A percentile compares a stretch with the other conserved stretches of the same genome.
phyloP scores from a whole-genome alignment of 2,888 invertebrate genomes.

The Caenorhabditis uteleia region DNA sequence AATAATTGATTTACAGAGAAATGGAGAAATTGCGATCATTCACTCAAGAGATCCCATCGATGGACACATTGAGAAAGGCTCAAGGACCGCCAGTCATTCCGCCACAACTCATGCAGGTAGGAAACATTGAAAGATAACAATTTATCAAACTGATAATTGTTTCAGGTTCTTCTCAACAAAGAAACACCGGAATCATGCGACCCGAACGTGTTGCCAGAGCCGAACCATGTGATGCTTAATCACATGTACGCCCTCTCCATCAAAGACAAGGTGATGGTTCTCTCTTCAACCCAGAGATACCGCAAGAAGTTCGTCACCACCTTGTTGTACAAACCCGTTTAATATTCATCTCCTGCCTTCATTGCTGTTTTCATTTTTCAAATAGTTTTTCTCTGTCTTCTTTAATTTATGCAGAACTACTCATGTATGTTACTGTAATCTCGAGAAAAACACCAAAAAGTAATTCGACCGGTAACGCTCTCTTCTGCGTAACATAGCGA shows the following conservation, averaged over 20 bases:
- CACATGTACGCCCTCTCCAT: constrained; percentile 97
- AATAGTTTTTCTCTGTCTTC: no score
- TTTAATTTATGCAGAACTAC: not conserved
- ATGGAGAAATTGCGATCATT: constrained; percentile 67
- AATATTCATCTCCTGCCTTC: no score
- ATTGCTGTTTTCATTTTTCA: no score
- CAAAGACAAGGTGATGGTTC: constrained; percentile 98
- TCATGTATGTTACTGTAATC: not conserved
- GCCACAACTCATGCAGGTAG: constrained; percentile 87
- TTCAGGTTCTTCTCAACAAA: constrained; percentile 89
- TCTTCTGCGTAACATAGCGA: no score
- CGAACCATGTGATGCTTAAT: constrained; percentile 99
- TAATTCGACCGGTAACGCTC: not conserved
- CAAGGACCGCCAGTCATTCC: constrained; percentile 94
- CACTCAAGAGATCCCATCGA: constrained; percentile 81
- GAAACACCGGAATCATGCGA: constrained; percentile 98
- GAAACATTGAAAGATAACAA: not conserved
- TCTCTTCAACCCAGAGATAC: constrained; percentile 96
- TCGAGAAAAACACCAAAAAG: not conserved
- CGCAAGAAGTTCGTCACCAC: constrained; percentile 99
- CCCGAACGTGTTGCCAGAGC: constrained; percentile 95
- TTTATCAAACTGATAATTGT: no score
- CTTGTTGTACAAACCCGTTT: constrained; percentile 95
- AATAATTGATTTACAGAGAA: constrained; percentile 46
- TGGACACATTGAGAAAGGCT: constrained; percentile 90